Percentiles rank a stretch among this genome's conserved stretches.
Evolutionary conservation across 2,113 vertebrate genomes (phyloP).

Genomic region (Spermophilus dauricus): DNA sequence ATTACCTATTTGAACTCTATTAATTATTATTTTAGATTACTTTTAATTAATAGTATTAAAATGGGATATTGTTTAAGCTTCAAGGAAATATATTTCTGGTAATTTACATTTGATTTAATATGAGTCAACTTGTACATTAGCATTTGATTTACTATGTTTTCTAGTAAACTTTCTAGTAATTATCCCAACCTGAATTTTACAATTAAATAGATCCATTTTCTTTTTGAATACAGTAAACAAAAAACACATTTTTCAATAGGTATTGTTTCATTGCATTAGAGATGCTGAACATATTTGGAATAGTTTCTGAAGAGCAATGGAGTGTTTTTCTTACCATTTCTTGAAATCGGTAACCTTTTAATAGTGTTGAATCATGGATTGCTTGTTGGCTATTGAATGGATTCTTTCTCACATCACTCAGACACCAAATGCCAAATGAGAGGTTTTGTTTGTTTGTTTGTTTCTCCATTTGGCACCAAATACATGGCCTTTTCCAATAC

Average conservation of each 20-base stretch:
- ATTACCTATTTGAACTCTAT: not conserved
- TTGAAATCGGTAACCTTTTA: not conserved
- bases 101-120: conserved; percentile 23
- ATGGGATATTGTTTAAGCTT: not conserved
- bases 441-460: not conserved
- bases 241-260: not conserved
- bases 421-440: not conserved
- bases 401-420: not conserved
- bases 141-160: not conserved
- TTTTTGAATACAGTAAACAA: conserved; percentile 18
- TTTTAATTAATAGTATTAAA: not conserved
- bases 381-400: not conserved
- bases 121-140: conserved; percentile 25
- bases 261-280: not conserved
- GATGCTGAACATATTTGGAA: not conserved
- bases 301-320: not conserved
- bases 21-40: not conserved
- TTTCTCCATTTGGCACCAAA: not conserved
- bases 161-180: conserved; percentile 16
- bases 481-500: not conserved
- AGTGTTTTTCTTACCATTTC: not conserved
- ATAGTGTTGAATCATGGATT: not conserved
- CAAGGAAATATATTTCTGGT: conserved; percentile 1
- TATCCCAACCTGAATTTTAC: conserved; percentile 25
- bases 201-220: conserved; percentile 34